phyloP scores from a whole-genome alignment of 2,113 vertebrate species.

The Trichomycterus rosablanca region DNA sequence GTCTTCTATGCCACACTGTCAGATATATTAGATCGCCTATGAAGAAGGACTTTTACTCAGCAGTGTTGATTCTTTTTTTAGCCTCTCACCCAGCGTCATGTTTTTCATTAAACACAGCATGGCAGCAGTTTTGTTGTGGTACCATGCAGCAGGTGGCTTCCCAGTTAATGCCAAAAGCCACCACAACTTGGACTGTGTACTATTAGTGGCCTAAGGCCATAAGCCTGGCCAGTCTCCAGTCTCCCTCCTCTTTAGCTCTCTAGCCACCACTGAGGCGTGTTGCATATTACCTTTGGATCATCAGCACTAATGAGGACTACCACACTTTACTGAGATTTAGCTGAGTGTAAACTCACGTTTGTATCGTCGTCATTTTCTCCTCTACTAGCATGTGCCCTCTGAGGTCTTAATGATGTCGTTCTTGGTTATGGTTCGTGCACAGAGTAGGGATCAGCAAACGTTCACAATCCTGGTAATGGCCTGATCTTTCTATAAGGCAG shows the following conservation, averaged over 20 bases:
- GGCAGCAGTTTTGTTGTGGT: conserved; percentile 10
- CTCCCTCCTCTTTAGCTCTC: conserved; percentile 5
- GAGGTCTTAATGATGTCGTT: conserved; percentile 22
- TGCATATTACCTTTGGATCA: conserved; percentile 33
- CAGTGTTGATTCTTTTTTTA: background rate
- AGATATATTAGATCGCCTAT: no score
- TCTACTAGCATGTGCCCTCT: conserved; percentile 30
- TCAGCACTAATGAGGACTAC: conserved; percentile 33
- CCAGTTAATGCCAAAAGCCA: conserved; percentile 2
- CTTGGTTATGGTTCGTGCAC: background rate
- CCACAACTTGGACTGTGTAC: conserved; percentile 8
- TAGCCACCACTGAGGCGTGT: conserved; percentile 12
- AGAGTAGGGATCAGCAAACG: background rate
- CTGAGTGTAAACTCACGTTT: conserved; percentile 34
- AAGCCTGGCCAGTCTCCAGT: conserved; percentile 3
- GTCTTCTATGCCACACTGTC: no score
- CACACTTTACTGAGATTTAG: conserved; percentile 27
- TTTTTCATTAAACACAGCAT: conserved; percentile 28
- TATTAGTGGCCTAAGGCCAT: conserved; percentile 27
- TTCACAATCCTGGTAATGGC: conserved; percentile 3
- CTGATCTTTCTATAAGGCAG: no score
- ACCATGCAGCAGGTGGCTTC: conserved; percentile 12
- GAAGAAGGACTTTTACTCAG: no score
- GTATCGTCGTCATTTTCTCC: conserved; percentile 35
- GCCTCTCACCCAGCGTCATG: no score